A percentile compares a stretch with the other conserved stretches of the same genome.
phyloP scores from a whole-genome alignment of 2,888 invertebrate genomes.

The Entomobrya multifasciata region DNA sequence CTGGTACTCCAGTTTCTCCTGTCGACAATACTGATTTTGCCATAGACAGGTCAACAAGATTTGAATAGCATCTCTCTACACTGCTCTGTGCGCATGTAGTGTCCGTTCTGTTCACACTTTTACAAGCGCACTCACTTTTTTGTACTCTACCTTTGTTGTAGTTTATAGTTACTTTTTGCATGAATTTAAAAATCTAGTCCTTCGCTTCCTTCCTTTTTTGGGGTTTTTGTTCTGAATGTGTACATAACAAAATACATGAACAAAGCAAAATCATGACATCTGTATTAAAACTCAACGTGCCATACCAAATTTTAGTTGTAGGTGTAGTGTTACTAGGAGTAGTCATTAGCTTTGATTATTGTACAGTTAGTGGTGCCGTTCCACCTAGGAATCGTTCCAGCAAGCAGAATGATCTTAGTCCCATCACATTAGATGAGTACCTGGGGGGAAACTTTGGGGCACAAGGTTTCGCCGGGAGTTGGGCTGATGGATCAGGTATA shows the following conservation, averaged over 20 bases:
- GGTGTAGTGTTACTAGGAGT: conserved; percentile 34
- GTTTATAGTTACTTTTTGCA: background rate
- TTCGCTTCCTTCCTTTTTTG: background rate
- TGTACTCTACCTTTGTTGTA: background rate
- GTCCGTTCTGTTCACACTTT: background rate
- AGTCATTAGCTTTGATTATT: conserved; percentile 22
- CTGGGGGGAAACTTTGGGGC: conserved; percentile 36
- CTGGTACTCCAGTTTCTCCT: background rate
- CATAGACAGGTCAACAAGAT: conserved; percentile 31
- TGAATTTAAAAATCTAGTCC: conserved; percentile 18
- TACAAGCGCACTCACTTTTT: no score
- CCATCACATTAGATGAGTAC: conserved; percentile 70
- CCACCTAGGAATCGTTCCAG: conserved; percentile 45
- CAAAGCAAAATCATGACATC: conserved; percentile 41
- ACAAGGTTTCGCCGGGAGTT: conserved; percentile 59
- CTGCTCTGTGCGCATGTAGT: background rate
- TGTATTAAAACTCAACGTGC: conserved; percentile 25
- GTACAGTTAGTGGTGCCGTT: conserved; percentile 45
- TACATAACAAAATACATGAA: background rate
- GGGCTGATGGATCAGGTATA: conserved; percentile 66
- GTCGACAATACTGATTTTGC: conserved; percentile 1
- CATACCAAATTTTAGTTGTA: conserved; percentile 41
- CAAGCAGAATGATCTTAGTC: conserved; percentile 27
- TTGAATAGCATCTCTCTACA: background rate
- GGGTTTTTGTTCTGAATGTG: conserved; percentile 5